phyloP scores from a whole-genome alignment of 1,140 invertebrate genomes.

The Cataglyphis hispanica region DNA sequence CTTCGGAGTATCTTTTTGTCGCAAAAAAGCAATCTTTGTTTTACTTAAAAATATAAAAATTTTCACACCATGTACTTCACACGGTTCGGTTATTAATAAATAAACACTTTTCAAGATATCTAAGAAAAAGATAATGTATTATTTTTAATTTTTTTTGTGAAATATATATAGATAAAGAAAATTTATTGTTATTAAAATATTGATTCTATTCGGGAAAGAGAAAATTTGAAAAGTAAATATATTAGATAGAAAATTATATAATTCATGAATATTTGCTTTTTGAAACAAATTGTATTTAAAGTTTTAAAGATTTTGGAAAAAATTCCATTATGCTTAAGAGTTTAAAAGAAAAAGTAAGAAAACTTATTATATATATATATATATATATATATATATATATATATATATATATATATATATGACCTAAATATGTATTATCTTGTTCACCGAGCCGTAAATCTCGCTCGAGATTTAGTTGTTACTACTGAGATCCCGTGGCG shows the following conservation, averaged over 20 bases:
- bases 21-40: neutral
- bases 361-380: neutral
- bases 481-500: neutral
- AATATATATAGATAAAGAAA: neutral
- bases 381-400: neutral
- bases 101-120: neutral
- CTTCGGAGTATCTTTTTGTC: neutral
- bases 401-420: neutral
- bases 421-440: neutral
- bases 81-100: neutral
- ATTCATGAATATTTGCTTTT: neutral
- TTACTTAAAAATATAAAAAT: neutral
- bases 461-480: neutral
- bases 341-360: conserved; percentile 4
- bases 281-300: too few species aligned
- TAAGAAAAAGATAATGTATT: too few species aligned
- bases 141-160: neutral
- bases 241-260: neutral
- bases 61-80: neutral
- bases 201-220: neutral
- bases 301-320: neutral
- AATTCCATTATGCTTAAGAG: neutral
- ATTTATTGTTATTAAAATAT: too few species aligned
- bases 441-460: neutral
- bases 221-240: neutral